These are phyloP conservation scores for Nannoperca obscura DNA, from an alignment of 2,797 vertebrate species.

Conservation along the genomic window DNA sequence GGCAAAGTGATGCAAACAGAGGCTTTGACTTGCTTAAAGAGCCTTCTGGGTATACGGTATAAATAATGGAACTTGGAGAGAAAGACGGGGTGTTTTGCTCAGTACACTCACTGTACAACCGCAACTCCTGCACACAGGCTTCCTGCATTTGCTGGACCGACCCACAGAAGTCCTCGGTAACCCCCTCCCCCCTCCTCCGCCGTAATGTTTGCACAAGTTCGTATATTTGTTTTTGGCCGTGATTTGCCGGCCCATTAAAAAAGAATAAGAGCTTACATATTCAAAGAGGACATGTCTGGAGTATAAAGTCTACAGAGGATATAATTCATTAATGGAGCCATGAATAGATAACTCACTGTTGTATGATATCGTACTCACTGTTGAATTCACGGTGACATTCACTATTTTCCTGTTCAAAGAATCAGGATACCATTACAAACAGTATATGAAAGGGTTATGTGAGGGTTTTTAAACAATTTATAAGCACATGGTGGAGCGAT, in stretches of 20 bases:
- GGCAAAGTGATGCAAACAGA: slow-evolving; percentile 68
- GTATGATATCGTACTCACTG: slow-evolving; percentile 76
- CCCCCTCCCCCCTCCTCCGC: slow-evolving; percentile 6
- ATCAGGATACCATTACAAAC: slow-evolving; percentile 65
- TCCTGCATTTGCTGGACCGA: background rate
- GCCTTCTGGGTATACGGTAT: slow-evolving; percentile 76
- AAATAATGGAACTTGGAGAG: slow-evolving; percentile 73
- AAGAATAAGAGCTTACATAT: slow-evolving; percentile 79
- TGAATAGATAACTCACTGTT: slow-evolving; percentile 80
- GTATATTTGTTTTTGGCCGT: slow-evolving; percentile 71
- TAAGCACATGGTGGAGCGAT: slow-evolving; percentile 40
- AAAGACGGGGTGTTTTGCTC: slow-evolving; percentile 54
- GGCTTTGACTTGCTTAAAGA: slow-evolving; percentile 74
- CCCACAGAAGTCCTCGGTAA: background rate
- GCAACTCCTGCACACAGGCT: background rate
- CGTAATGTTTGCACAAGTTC: slow-evolving; percentile 41
- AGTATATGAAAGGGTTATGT: slow-evolving; percentile 58
- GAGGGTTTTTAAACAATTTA: slow-evolving; percentile 68
- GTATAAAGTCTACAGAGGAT: slow-evolving; percentile 77
- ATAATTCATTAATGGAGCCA: slow-evolving; percentile 85
- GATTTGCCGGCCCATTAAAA: slow-evolving; percentile 75
- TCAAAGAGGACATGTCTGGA: slow-evolving; percentile 80
- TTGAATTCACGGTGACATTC: slow-evolving; percentile 69
- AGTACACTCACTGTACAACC: slow-evolving; percentile 25
- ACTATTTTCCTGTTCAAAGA: slow-evolving; percentile 64